A percentile compares a stretch with the other conserved stretches of the same genome.
phyloP scores from a whole-genome alignment of 2,113 vertebrate species.

The Cynopterus brachyotis region DNA sequence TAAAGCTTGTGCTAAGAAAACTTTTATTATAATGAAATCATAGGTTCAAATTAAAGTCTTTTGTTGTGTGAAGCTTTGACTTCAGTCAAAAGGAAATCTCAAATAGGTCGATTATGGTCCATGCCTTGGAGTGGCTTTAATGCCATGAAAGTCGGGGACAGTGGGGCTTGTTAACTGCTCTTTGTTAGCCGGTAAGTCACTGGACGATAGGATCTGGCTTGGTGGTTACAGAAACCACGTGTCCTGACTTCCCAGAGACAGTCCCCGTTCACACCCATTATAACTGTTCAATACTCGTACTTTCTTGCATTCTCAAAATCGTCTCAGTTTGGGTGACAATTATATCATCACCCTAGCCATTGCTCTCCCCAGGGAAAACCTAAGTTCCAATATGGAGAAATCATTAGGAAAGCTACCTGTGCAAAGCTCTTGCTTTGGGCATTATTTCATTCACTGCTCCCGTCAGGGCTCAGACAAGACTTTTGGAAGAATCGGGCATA shows the following conservation, averaged over 20 bases:
- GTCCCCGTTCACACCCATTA: not conserved
- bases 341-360: not conserved
- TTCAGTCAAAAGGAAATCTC: not conserved
- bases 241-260: not conserved
- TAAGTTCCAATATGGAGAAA: not conserved
- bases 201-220: not conserved
- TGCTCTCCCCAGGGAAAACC: not conserved
- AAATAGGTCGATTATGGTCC: not conserved
- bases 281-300: not conserved
- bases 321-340: not conserved
- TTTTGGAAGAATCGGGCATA: not conserved
- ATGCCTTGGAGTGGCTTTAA: not conserved
- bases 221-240: not conserved
- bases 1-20: slow-evolving; percentile 31
- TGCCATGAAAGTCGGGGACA: not conserved
- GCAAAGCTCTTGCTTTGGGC: not conserved
- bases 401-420: not conserved
- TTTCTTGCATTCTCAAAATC: not conserved
- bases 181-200: not conserved
- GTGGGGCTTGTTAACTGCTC: not conserved
- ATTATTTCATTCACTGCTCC: not conserved
- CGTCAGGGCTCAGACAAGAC: not conserved
- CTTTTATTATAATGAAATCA: slow-evolving; percentile 11
- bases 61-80: not conserved
- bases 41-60: slow-evolving; percentile 4